phyloP scores from a whole-genome alignment of 2,888 invertebrate species.

The Notodonta ziczac region DNA sequence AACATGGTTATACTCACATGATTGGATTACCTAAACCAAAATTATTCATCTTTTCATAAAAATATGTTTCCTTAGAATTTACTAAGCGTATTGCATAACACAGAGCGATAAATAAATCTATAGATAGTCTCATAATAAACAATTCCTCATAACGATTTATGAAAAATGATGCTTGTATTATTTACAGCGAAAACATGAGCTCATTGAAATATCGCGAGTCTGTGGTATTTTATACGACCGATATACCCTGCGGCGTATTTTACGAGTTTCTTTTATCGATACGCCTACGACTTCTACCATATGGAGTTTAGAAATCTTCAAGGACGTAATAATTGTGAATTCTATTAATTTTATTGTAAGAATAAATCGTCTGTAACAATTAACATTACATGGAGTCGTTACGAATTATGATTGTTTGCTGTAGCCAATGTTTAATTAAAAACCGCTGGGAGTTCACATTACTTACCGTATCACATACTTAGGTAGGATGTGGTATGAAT shows the following conservation, averaged over 20 bases:
- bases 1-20: conserved; percentile 48
- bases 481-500: too few relatives aligned
- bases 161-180: conserved; percentile 39
- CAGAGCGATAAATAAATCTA: conserved; percentile 37
- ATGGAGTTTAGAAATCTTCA: conserved; percentile 47
- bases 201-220: conserved; percentile 48
- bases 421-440: too few relatives aligned
- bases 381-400: background rate
- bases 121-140: conserved; percentile 47
- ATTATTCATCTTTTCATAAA: conserved; percentile 53
- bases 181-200: conserved; percentile 49
- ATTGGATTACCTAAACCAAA: conserved; percentile 45
- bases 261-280: conserved; percentile 53
- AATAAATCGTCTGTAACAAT: conserved; percentile 9
- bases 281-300: conserved; percentile 51
- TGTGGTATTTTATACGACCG: conserved; percentile 51
- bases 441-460: too few relatives aligned
- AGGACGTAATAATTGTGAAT: conserved; percentile 16
- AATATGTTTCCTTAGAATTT: conserved; percentile 44
- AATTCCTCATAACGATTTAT: conserved; percentile 42
- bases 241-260: conserved; percentile 42
- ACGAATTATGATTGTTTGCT: background rate
- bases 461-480: too few relatives aligned
- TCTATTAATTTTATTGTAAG: conserved; percentile 16
- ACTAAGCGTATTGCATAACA: conserved; percentile 33